phyloP scores from a whole-genome alignment of 1,140 invertebrate genomes.

The Pseudomyrmex flavicornis region DNA sequence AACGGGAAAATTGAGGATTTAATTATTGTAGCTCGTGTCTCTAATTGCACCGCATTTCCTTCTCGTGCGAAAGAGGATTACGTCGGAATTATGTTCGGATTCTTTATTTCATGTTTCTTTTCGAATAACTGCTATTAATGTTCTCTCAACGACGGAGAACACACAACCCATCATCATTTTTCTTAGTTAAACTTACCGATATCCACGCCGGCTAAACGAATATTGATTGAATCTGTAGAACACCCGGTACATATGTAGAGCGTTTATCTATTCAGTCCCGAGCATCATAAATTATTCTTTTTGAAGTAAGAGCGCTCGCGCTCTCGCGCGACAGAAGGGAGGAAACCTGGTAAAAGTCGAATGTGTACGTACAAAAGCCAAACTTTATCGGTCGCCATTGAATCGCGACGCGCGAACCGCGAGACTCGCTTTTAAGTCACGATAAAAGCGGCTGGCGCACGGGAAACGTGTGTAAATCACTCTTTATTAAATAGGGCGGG shows the following conservation, averaged over 20 bases:
- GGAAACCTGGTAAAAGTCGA: conserved; percentile 23
- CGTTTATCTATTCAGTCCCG: conserved; percentile 46
- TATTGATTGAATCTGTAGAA: conserved; percentile 13
- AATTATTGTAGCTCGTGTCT: background rate
- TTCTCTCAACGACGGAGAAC: background rate
- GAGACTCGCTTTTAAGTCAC: conserved; percentile 57
- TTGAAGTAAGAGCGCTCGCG: conserved; percentile 23
- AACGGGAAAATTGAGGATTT: background rate
- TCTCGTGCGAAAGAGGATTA: background rate
- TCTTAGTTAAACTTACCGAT: background rate
- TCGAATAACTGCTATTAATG: background rate
- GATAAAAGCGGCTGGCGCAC: conserved; percentile 51
- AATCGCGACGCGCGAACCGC: conserved; percentile 48
- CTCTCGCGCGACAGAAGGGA: background rate
- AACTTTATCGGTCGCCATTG: conserved; percentile 57
- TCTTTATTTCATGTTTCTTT: too few species aligned
- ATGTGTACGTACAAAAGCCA: conserved; percentile 54
- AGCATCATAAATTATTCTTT: conserved; percentile 57
- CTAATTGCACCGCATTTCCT: background rate
- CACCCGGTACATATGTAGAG: background rate
- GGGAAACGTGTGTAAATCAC: conserved; percentile 74
- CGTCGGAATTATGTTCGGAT: background rate
- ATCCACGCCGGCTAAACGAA: conserved; percentile 2
- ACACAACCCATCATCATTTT: background rate
- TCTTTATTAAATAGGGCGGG: conserved; percentile 76